These are phyloP conservation scores for Melitaea cinxia DNA, from an alignment of 1,140 invertebrate genomes.

Conservation along the genomic window DNA sequence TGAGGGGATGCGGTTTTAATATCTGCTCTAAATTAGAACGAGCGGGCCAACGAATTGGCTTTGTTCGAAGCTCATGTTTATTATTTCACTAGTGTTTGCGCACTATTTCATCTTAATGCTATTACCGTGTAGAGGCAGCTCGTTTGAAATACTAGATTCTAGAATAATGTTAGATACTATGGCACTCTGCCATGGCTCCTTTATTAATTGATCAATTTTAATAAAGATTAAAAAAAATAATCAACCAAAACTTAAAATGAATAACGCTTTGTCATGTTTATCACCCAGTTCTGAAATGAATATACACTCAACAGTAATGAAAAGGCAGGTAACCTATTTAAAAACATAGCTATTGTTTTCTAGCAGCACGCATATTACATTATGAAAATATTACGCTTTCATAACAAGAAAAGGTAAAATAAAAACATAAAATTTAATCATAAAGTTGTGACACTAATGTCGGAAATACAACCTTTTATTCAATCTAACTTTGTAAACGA, in stretches of 20 bases:
- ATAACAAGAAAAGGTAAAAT: neutral
- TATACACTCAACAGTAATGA: neutral
- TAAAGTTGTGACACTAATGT: conserved; percentile 60
- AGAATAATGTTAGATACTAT: conserved; percentile 11
- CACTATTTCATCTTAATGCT: conserved; percentile 41
- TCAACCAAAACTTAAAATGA: neutral
- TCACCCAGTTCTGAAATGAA: neutral
- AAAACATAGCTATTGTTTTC: neutral
- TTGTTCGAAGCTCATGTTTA: conserved; percentile 44
- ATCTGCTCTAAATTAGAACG: conserved; percentile 46
- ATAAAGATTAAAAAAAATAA: conserved; percentile 29
- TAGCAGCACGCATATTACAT: neutral
- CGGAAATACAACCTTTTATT: conserved; percentile 64
- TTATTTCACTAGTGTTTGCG: conserved; percentile 33
- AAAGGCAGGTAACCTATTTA: neutral
- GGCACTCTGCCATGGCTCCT: conserved; percentile 20
- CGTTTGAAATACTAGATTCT: conserved; percentile 17
- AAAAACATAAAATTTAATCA: conserved; percentile 58
- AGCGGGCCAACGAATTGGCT: conserved; percentile 43
- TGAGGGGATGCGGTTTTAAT: conserved; percentile 42
- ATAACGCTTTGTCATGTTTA: neutral
- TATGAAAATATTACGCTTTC: neutral
- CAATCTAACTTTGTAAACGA: conserved; percentile 67
- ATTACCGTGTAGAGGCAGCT: conserved; percentile 24
- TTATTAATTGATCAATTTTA: conserved; percentile 18